Conservation (phyloP, 2,888 invertebrate genomes). For the Hyposoter didymator region DNA sequence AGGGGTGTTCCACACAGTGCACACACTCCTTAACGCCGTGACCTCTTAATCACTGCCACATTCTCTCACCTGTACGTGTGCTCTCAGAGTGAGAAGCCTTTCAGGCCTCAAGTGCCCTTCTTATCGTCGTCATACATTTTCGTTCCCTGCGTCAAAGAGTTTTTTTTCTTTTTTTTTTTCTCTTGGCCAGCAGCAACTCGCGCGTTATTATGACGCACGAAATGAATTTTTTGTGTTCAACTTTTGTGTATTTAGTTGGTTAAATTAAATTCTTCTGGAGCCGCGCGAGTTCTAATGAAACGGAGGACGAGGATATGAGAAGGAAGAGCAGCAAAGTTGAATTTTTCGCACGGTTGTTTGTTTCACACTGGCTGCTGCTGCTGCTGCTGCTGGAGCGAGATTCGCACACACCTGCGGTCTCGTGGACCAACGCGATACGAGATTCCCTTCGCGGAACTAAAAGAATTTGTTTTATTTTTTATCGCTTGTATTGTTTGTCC, state of each 20-base stretch:
- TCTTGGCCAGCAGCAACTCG: not conserved
- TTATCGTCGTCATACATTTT: not conserved
- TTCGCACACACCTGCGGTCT: constrained; percentile 36
- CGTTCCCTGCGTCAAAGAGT: not conserved
- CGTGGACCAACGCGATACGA: not conserved
- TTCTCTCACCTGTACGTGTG: constrained; percentile 27
- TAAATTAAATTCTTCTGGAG: not conserved
- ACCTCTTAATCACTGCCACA: constrained; percentile 62
- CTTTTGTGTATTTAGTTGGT: not conserved
- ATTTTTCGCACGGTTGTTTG: constrained; percentile 11
- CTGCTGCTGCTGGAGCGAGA: not conserved
- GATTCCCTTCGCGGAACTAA: not conserved
- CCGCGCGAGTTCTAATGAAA: not conserved
- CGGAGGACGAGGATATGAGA: not conserved
- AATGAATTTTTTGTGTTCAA: constrained; percentile 5
- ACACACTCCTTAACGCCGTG: constrained; percentile 50
- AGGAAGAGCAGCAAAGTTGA: constrained; percentile 1
- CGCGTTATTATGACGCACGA: not conserved
- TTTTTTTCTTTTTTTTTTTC: not conserved
- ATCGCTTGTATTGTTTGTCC: not conserved
- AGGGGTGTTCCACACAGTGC: constrained; percentile 16
- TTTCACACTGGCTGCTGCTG: not conserved
- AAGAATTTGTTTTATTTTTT: constrained; percentile 23
- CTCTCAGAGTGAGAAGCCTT: constrained; percentile 25
- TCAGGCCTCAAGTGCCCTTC: constrained; percentile 45